Base-by-base conservation (phyloP, 2,888 invertebrate genomes). In the Tromatobia lineatoria region DNA sequence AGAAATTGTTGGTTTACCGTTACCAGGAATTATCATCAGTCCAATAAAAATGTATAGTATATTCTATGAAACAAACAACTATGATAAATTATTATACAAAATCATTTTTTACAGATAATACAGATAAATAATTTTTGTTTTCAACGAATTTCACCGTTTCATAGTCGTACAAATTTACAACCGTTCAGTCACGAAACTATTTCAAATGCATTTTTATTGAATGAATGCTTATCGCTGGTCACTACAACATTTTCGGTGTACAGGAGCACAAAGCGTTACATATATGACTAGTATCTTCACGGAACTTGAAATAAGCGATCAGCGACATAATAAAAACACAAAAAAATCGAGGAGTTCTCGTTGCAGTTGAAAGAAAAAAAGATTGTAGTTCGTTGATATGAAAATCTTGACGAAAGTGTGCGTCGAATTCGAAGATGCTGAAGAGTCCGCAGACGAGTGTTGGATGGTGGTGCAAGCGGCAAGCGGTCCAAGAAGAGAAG, bases 401-500 rank as follows among this genome's bases (percentile, higher is more conserved):
- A 20, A 47, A 29, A n/a, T 18, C 25, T 45, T 52, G 8, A 13
- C 8, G 42, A n/a, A 52, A 11, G 25, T 52, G 23, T 45, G 20
- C 66, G 18, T 34, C 15, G 38, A 38, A 18, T 66, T 15, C 61
- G 54, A 29, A 73, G 79, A 59, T 34, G 29, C 52, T 54, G 64
- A 66, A 52, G 69, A 59, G 67, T 50, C 34, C 47, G 57, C 74
- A 34, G 64, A 54, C 66, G 74, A 70, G 74, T 74, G 84, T 70
- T 78, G 76, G 71, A 73, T 54, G 75, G 52, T 45, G 78, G 77
- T 66, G 76, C 15, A 75, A 76, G 74, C 79, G 81, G 61, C 47
- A 74, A 75, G 29, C 79, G n/a, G 42, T 50, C 64, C 52, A 34
- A 77, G 54, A 77, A 64, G 54, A 70, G 52, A 38, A 64, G 82